These are phyloP conservation scores for Lochmaea crataegi DNA, from an alignment of 2,888 invertebrate species.

Conservation along the genomic window DNA sequence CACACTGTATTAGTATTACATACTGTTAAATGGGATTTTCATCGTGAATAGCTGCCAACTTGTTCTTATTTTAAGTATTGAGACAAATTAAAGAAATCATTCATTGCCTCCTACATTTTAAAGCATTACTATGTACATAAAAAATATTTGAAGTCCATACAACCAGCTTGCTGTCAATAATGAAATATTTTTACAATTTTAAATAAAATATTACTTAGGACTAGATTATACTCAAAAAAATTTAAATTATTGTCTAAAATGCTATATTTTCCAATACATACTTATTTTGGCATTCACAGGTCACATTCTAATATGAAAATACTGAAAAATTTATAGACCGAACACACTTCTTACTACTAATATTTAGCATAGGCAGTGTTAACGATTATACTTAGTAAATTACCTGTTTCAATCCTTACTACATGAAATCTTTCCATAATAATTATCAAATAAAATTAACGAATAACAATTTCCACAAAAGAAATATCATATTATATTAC, in stretches of 20 bases:
- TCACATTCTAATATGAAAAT: background rate
- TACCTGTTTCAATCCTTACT: too few species aligned
- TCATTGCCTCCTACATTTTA: background rate
- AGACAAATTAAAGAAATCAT: background rate
- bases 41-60: background rate
- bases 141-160: constrained; percentile 15
- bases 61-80: background rate
- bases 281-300: constrained; percentile 7
- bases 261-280: constrained; percentile 9
- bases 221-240: constrained; percentile 27
- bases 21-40: background rate
- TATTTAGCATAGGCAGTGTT: background rate
- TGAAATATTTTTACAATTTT: background rate
- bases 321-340: background rate
- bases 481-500: too few species aligned
- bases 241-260: constrained; percentile 26
- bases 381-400: background rate
- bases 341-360: background rate
- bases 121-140: constrained; percentile 1
- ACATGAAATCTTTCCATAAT: too few species aligned
- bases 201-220: constrained; percentile 27
- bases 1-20: background rate
- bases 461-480: too few species aligned
- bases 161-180: constrained; percentile 24
- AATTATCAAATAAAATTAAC: too few species aligned